These are phyloP conservation scores for Diacarnus erythraeanus DNA, from an alignment of 37 sponge, comb jelly and placozoan species.

Conservation along the genomic window DNA sequence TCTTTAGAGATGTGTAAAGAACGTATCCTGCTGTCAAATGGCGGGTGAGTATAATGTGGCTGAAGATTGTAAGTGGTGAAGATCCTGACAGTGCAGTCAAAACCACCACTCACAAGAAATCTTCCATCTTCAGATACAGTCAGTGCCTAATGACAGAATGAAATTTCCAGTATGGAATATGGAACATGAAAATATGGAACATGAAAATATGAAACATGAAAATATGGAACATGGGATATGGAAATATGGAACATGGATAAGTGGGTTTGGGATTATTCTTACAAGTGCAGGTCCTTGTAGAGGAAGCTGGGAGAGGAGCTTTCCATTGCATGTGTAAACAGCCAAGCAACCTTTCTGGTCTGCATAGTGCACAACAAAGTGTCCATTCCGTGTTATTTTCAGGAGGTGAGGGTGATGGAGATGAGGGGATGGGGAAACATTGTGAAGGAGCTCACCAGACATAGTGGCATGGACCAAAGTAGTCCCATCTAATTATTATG, in stretches of 20 bases:
- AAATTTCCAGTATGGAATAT: no score
- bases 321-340: constrained; percentile 76
- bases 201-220: no score
- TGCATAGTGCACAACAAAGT: constrained; percentile 73
- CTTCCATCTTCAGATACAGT: constrained; percentile 55
- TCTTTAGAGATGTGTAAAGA: constrained; percentile 66
- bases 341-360: constrained; percentile 77
- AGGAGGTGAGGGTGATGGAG: constrained; percentile 54
- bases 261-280: neutral
- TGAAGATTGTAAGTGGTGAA: constrained; percentile 38
- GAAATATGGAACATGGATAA: no score
- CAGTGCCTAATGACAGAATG: constrained; percentile 74
- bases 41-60: constrained; percentile 26
- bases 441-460: constrained; percentile 68
- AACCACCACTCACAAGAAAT: constrained; percentile 66
- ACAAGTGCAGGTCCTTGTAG: constrained; percentile 58
- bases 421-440: constrained; percentile 27
- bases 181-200: neutral
- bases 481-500: constrained; percentile 34
- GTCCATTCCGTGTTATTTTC: constrained; percentile 43
- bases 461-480: constrained; percentile 49
- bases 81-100: constrained; percentile 54
- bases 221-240: no score
- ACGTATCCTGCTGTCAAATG: constrained; percentile 54
- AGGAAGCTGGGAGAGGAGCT: constrained; percentile 38